These are phyloP conservation scores for Drosophila pruinosa DNA, from an alignment of 1,140 invertebrate species.

Conservation along the genomic window DNA sequence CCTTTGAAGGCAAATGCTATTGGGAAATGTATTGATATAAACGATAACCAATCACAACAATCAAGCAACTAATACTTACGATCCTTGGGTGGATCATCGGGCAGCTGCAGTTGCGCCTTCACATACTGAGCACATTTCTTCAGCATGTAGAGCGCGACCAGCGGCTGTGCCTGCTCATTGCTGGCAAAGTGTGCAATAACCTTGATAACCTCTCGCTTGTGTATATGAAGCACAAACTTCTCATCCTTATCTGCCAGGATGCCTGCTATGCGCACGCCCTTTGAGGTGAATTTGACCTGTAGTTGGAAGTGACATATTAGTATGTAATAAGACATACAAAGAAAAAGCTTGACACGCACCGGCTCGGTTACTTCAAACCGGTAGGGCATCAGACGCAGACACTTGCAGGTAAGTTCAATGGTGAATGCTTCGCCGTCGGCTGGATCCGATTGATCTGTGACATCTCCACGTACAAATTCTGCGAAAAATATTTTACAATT, in stretches of 20 bases:
- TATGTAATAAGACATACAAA: neutral
- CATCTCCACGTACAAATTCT: conserved; percentile 71
- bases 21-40: neutral
- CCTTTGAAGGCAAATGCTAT: conserved; percentile 85
- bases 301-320: neutral
- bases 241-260: conserved; percentile 85
- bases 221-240: conserved; percentile 84
- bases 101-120: conserved; percentile 88
- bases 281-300: conserved; percentile 86
- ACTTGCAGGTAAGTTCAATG: conserved; percentile 86
- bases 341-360: conserved; percentile 75
- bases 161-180: conserved; percentile 87
- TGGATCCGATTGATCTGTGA: conserved; percentile 65
- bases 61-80: conserved; percentile 55
- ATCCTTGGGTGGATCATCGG: conserved; percentile 66
- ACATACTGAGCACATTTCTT: conserved; percentile 87
- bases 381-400: conserved; percentile 91
- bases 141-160: conserved; percentile 91
- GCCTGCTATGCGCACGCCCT: conserved; percentile 87
- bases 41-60: neutral
- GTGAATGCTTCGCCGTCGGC: conserved; percentile 56
- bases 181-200: conserved; percentile 90
- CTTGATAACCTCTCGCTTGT: conserved; percentile 87
- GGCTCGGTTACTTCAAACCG: conserved; percentile 88
- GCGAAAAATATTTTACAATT: neutral